phyloP scores from a whole-genome alignment of 2,113 vertebrate species.

The Cyrtonyx montezumae region DNA sequence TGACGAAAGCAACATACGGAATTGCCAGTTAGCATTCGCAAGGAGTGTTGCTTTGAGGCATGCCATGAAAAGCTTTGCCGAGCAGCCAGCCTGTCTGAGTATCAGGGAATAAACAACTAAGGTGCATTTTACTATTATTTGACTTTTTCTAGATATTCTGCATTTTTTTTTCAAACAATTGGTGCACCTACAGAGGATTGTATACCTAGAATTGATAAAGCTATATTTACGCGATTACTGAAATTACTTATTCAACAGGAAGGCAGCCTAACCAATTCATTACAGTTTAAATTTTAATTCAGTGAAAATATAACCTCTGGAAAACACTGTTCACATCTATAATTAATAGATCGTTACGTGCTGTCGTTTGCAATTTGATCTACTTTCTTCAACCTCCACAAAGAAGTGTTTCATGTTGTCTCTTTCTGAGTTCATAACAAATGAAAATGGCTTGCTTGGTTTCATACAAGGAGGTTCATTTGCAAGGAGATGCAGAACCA shows the following conservation, averaged over 20 bases:
- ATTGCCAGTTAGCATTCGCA: not conserved
- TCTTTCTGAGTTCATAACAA: not conserved
- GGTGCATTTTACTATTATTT: not conserved
- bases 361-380: conserved; percentile 1
- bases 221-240: not conserved
- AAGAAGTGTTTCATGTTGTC: not conserved
- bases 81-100: not conserved
- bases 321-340: conserved; percentile 28
- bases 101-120: not conserved
- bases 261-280: not conserved
- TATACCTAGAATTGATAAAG: not conserved
- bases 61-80: not conserved
- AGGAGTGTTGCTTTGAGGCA: not conserved
- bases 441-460: not conserved
- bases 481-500: conserved; percentile 18
- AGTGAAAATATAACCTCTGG: conserved; percentile 29
- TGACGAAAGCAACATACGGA: not conserved
- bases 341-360: conserved; percentile 16
- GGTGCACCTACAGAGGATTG: not conserved
- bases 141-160: not conserved
- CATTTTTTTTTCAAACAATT: rapidly evolving
- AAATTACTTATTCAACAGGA: conserved; percentile 36
- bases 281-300: conserved; percentile 55
- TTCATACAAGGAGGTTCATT: not conserved
- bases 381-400: not conserved